phyloP scores from a whole-genome alignment of 1,140 invertebrate genomes.

The Ceratina australensis region DNA sequence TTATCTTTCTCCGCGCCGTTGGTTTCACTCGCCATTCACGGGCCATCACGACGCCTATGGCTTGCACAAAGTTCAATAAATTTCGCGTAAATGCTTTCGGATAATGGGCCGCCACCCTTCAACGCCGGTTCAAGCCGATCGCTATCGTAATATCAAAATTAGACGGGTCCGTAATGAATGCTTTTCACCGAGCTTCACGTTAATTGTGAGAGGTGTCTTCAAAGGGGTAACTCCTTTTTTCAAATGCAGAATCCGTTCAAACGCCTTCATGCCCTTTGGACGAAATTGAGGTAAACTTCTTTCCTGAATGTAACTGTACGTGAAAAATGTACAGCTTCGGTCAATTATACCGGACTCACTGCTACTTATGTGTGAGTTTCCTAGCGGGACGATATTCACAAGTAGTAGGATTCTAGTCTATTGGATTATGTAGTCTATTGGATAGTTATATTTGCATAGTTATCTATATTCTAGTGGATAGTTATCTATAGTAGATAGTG shows the following conservation, averaged over 20 bases:
- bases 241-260: background rate
- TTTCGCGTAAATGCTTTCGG: conserved; percentile 66
- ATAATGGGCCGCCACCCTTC: conserved; percentile 21
- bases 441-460: too few relatives aligned
- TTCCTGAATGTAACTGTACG: too few relatives aligned
- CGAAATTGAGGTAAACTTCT: too few relatives aligned
- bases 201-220: conserved; percentile 27
- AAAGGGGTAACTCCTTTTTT: conserved; percentile 4
- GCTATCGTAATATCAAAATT: conserved; percentile 50
- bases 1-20: conserved; percentile 67
- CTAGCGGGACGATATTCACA: too few relatives aligned
- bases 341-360: too few relatives aligned
- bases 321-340: too few relatives aligned
- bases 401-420: too few relatives aligned
- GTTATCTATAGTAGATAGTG: too few relatives aligned
- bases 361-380: too few relatives aligned
- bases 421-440: too few relatives aligned
- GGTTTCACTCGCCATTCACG: conserved; percentile 71
- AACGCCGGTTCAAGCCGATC: conserved; percentile 51
- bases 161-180: conserved; percentile 24
- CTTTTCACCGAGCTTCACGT: conserved; percentile 20
- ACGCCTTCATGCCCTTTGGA: background rate
- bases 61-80: conserved; percentile 65
- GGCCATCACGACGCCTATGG: conserved; percentile 53
- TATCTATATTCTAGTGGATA: too few relatives aligned